Evolutionary conservation across 1,140 invertebrate genomes (phyloP), one percentile per base, ranked within the genome.

Genomic region (Pachyrhynchus sulphureomaculatus): DNA sequence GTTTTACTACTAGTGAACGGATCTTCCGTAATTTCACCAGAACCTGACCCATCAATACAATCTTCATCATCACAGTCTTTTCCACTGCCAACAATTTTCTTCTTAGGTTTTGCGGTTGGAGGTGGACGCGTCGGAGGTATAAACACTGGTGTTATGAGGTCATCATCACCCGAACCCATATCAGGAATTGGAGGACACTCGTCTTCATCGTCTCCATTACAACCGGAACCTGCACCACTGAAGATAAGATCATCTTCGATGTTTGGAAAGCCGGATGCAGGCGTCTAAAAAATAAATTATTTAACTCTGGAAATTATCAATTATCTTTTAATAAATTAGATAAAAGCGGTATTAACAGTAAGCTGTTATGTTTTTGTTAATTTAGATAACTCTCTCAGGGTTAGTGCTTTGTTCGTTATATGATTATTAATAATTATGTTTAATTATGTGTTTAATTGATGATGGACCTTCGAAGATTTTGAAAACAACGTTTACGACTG

Each of bases 101-200:
- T 54, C 72, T 74, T 59, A 10, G 69, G 63, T 67, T 81, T 85
- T 39, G 79, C 81, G 9, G 79, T 81, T 12, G 84, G 83, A 15
- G 89, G 86, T 55, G 87, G 83, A 62, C 84, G 83, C 18, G 91
- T 92, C 3, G 90, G 87, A 15, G 92, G 89, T 10, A 92, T 88
- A 77, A 94, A 95, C 0, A 95, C 91, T 0, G 93, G 93, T 0
- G 93, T 96, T 48, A 96, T 94, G 12, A 96, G 81, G 72, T 95
- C 92, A 74, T 94, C 92, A 70, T 90, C 90, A 42, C 90, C 90
- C 48, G 88, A 88, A 32, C 88, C 89, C 12, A 87, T 84, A 66
- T 92, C 90, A 45, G 89, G 90, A 33, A 89, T 81, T 5, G 91
- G 90, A 23, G 88, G 90, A 68, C 91, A 93, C 72, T 92, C 89